Conservation (phyloP, 2,113 vertebrate genomes). For the Scomber scombrus region DNA sequence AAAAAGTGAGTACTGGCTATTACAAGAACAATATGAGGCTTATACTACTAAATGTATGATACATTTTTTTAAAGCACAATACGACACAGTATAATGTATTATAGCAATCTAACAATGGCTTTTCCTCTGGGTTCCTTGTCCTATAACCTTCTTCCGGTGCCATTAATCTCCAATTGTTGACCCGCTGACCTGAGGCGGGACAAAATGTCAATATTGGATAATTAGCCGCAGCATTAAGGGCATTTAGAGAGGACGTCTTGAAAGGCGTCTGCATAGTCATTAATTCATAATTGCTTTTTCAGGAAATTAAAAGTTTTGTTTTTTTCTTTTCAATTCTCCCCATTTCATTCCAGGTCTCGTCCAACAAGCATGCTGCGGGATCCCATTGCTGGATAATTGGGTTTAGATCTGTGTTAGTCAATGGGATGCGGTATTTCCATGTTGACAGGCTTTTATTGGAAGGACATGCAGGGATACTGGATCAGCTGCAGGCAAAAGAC, state of each 20-base stretch:
- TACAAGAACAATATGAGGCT: background rate
- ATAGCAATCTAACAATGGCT: background rate
- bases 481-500: constrained; percentile 12
- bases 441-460: constrained; percentile 28
- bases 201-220: constrained; percentile 78
- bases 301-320: constrained; percentile 43
- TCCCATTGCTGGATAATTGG: constrained; percentile 13
- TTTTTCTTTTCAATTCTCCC: constrained; percentile 30
- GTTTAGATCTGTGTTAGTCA: constrained; percentile 24
- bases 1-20: background rate
- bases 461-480: background rate
- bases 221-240: constrained; percentile 68
- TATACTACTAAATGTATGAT: too few relatives aligned
- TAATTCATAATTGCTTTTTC: constrained; percentile 48
- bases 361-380: background rate
- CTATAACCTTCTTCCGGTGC: constrained; percentile 34
- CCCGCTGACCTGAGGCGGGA: constrained; percentile 75
- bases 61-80: background rate
- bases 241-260: constrained; percentile 64
- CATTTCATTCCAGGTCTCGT: constrained; percentile 10
- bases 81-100: background rate
- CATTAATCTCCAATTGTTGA: constrained; percentile 76
- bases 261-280: constrained; percentile 22
- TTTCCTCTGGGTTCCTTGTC: constrained; percentile 1
- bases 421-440: constrained; percentile 39